Evolutionary conservation across 64 coral and sea anemone species (phyloP), one percentile per base, ranked within the genome.

Genomic region (Dendronephthya gigantea): DNA sequence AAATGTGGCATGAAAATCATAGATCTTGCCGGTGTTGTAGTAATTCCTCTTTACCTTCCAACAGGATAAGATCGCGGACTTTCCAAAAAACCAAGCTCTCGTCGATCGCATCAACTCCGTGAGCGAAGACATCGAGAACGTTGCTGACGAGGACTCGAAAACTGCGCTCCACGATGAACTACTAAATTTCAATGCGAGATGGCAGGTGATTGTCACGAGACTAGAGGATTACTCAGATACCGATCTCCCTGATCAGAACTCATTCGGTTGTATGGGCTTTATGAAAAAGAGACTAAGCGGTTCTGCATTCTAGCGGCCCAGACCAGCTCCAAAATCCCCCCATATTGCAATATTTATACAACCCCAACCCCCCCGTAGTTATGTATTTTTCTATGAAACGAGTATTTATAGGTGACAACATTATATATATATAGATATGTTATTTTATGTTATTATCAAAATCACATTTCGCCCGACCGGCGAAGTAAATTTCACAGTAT

Each of bases 131-230:
- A 79, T 79, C 12, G 72, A 79, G 28, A 33, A 79, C 37, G 72
- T 79, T 4, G 72, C 72, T 29, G 72, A 79, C 8, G 72, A 39
- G 22, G 72, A 79, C 72, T 79, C 72, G 30, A 79, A 79, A 79
- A 36, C 72, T 6, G 17, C 32, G 0, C 36, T 79, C 15, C 72
- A 79, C 17, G 72, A 79, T 36, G 27, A 79, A 79, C 72, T 79
- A 9, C 30, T 79, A 39, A 79, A 34, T 36, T 79, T 79, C 8
- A 79, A 79, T 79, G 72, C 72, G 6, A 29, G 72, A 16, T 79
- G 72, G 72, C 72, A 79, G 32, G 72, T 79, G 9, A 79, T 79
- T 79, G 72, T 79, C 32, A 79, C 4, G 7, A 79, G 72, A 79
- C 32, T 79, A 14, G 72, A 79, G 13, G 72, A 29, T 19, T 79